Base-by-base conservation (phyloP, 2,888 invertebrate species). In the Coleophora flavipennella region DNA sequence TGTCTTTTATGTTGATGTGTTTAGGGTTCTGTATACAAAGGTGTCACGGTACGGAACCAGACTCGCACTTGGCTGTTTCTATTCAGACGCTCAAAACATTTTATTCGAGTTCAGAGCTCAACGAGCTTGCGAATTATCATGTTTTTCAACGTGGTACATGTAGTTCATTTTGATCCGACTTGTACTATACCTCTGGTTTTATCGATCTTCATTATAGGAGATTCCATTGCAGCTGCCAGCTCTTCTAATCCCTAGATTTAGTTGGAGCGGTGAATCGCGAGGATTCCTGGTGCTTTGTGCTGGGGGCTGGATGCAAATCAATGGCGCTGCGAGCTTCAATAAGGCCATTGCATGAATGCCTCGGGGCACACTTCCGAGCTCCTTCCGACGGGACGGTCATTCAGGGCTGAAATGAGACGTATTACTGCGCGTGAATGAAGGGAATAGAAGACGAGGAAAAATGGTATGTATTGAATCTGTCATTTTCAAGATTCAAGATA, bases 271-370 rank as follows among this genome's bases (percentile, higher is more conserved):
- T 63, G 63, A 66, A 70, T 69, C 65, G 68, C 71, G 55, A 49
- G 59, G 57, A 73, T 74, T 70, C 71, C 48, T 40, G 44, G 41
- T 54, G 64, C 69, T 73, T 72, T 67, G 61, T 62, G 61, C 67
- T 6, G 3, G 20, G 60, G 58, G 57, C 61, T 53, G 51, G 67
- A 76, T 75, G 73, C 73, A 76, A 73, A 77, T 76, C 73, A 70
- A 76, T 74, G 67, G 67, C 65, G 58, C 60, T 57, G 42, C 48
- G 12, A 32, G 36, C 20, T 20, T n/a, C 66, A 59, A 63, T 70
- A 70, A 66, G 65, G 61, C 62, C 60, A 66, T 64, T 55, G 62
- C 48, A 57, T 50, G 61, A 67, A 67, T 66, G 59, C 59, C 59
- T 59, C 20, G 20, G 20, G 20, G 3, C 20, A 53, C 32, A 53